phyloP scores from a whole-genome alignment of 2,113 vertebrate genomes.

The Australoheros scitulus region DNA sequence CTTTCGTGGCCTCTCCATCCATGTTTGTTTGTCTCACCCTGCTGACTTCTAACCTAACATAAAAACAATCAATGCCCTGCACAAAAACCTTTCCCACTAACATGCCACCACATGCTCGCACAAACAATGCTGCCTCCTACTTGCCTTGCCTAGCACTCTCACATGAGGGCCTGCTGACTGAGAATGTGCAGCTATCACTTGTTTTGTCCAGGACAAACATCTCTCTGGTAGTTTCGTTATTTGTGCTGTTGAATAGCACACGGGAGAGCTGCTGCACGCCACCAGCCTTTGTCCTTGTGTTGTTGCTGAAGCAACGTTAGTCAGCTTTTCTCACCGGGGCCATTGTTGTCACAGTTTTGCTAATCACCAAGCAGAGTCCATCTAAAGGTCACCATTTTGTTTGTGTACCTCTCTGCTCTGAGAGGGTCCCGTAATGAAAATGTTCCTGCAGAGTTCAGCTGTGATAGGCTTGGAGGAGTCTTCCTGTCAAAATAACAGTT shows the following conservation, averaged over 20 bases:
- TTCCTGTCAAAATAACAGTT: slow-evolving; percentile 18
- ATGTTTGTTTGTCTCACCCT: slow-evolving; percentile 44
- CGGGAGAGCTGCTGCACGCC: slow-evolving; percentile 22
- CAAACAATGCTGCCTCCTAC: slow-evolving; percentile 39
- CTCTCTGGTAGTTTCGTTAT: slow-evolving; percentile 69
- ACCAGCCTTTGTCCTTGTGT: slow-evolving; percentile 53
- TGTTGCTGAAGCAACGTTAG: slow-evolving; percentile 51
- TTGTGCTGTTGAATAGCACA: slow-evolving; percentile 50
- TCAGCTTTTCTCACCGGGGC: slow-evolving; percentile 64
- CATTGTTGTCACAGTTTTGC: slow-evolving; percentile 54
- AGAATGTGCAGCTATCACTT: slow-evolving; percentile 46
- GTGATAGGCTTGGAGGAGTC: slow-evolving; percentile 15
- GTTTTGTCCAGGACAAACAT: slow-evolving; percentile 28
- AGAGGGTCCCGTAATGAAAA: slow-evolving; percentile 34
- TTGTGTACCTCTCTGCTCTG: slow-evolving; percentile 4
- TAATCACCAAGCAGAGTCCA: slow-evolving; percentile 45
- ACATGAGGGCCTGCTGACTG: slow-evolving; percentile 46
- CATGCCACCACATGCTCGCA: slow-evolving; percentile 12
- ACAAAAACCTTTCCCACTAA: slow-evolving; percentile 39
- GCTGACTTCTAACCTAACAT: slow-evolving; percentile 51
- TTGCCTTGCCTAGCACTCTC: slow-evolving; percentile 16
- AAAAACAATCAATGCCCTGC: slow-evolving; percentile 26
- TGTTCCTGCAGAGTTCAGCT: background rate
- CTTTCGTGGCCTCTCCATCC: slow-evolving; percentile 24
- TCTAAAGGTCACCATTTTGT: slow-evolving; percentile 57